Evolutionary conservation across 2,888 invertebrate species (phyloP).

Genomic region (Macrosiphum euphorbiae): DNA sequence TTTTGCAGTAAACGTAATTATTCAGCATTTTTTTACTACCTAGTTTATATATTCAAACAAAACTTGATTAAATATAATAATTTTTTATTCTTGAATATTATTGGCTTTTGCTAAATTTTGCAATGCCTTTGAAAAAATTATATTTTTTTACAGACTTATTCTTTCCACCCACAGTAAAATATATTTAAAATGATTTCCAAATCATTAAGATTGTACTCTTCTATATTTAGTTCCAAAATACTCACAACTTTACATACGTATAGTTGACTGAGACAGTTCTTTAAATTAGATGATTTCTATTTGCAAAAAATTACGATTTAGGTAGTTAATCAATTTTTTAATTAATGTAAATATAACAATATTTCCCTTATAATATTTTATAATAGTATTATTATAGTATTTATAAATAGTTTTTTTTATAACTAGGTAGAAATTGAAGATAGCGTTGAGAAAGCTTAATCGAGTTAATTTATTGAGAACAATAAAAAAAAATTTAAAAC

Average conservation of each 20-base stretch:
- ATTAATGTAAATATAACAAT: not conserved
- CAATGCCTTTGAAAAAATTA: not conserved
- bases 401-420: not conserved
- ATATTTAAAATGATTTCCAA: not conserved
- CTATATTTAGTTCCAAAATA: not conserved
- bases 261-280: not conserved
- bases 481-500: not conserved
- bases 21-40: constrained; percentile 6
- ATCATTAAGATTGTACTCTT: not conserved
- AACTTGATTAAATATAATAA: constrained; percentile 12
- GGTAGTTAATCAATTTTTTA: not conserved
- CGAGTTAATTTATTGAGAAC: not conserved
- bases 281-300: not conserved
- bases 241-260: not conserved
- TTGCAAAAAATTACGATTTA: not conserved
- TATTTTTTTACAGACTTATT: not conserved
- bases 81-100: constrained; percentile 6
- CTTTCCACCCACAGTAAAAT: not conserved
- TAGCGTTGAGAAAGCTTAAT: not conserved
- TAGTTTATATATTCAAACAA: constrained; percentile 26
- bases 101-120: not conserved
- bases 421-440: not conserved
- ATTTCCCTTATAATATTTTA: constrained; percentile 1
- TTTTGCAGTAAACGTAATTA: constrained; percentile 5
- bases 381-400: not conserved